Evolutionary conservation across 2,888 invertebrate species (phyloP), one percentile per base, ranked within the genome.

Genomic region (Ormia ochracea): DNA sequence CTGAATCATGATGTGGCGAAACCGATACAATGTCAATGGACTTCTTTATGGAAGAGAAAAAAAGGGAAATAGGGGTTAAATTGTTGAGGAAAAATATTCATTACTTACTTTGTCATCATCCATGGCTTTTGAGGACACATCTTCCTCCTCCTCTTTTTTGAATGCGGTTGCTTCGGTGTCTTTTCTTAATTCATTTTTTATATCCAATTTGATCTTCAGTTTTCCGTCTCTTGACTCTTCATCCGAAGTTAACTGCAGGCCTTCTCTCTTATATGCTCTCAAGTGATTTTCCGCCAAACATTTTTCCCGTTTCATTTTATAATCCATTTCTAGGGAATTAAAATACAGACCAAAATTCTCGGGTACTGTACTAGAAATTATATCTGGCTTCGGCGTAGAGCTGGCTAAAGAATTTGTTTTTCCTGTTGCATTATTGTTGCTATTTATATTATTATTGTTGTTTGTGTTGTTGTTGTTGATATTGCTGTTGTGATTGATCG

Each of bases 61-160:
- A 33, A 33, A 33, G 33, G 10, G 10, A 33, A 33, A 10, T 33
- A 10, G 33, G 33, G 9, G 17, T 4, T 41, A 7, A 17, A 17
- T 41, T 17, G 17, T 17, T 17, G 1, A 17, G 17, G 0, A 43
- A 3, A 19, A 19, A 19, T 45, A 21, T 45, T 4, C 21, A 1
- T 12, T 0, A 26, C 85, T 85, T 85, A 89, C 89, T 85, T 89
- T 86, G 75, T 89, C 89, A 69, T 89, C 89, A 2, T 85, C 86
- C 3, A 78, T 79, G 10, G 84, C 83, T 26, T 81, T 79, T 6
- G 56, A 38, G 0, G 48, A 14, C 0, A 26, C 43, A 5, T 73
- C 72, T 1, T 75, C 79, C 1, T 79, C 83, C 12, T 80, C 68
- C 0, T 70, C 81, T 2, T 81, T 56, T 2, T 82, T 82, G 10